Conservation (phyloP, 2,797 vertebrate species). For the Pyrocephalus nanus region DNA sequence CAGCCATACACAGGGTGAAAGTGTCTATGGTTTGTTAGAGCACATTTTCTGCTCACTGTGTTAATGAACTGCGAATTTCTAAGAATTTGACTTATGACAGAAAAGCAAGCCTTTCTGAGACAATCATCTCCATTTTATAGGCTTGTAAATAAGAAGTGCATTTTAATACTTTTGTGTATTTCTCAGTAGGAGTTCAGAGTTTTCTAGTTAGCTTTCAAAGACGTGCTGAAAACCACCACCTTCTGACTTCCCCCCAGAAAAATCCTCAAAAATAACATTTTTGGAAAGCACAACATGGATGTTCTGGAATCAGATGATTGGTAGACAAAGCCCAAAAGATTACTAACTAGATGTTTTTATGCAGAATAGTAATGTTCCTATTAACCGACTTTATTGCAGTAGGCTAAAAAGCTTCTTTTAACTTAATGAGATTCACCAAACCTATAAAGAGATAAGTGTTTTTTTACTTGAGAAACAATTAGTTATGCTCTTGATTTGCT, state of each 20-base stretch:
- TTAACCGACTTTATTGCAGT: background rate
- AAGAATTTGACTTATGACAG: background rate
- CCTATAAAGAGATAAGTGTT: conserved; percentile 33
- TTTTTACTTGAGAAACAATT: conserved; percentile 57
- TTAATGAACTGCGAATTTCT: background rate
- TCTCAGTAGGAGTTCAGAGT: background rate
- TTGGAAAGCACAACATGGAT: background rate
- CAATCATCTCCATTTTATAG: background rate
- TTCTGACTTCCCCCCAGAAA: background rate
- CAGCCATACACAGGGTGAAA: background rate
- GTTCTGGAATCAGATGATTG: background rate
- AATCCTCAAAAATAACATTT: background rate
- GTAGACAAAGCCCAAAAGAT: background rate
- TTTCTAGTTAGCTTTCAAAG: background rate
- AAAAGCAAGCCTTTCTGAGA: background rate
- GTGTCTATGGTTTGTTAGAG: background rate
- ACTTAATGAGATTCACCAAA: conserved; percentile 44
- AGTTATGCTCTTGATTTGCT: conserved; percentile 59
- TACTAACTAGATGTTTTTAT: background rate
- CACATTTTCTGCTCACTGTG: background rate
- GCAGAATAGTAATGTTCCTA: background rate
- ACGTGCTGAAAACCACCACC: background rate
- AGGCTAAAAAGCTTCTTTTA: conserved; percentile 25
- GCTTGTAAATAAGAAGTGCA: background rate
- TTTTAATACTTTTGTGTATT: background rate